Conservation (phyloP, 2,888 invertebrate genomes). For the Chloroclystis v-ata region DNA sequence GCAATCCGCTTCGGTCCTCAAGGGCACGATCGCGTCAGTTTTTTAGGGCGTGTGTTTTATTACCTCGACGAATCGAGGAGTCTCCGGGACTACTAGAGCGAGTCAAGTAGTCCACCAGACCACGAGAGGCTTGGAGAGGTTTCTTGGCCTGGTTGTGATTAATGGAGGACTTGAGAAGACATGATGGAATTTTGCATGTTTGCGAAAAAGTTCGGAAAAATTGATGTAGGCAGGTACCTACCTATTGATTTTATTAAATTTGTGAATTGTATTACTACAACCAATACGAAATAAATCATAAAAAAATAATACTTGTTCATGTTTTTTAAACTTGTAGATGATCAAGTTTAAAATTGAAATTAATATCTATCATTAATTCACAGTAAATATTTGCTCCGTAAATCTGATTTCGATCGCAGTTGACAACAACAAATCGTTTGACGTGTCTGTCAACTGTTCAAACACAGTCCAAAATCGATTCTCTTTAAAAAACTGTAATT, state of each 20-base stretch:
- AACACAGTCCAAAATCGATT: neutral
- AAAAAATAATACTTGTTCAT: no score
- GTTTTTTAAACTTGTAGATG: no score
- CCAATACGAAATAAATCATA: no score
- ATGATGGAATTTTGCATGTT: neutral
- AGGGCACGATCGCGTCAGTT: conserved; percentile 32
- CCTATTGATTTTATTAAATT: no score
- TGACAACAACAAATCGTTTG: neutral
- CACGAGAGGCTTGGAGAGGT: conserved; percentile 26
- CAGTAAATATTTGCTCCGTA: neutral
- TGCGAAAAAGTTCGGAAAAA: neutral
- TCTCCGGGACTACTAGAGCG: conserved; percentile 36
- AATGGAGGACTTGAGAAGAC: conserved; percentile 16
- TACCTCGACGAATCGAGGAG: conserved; percentile 45
- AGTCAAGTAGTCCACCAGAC: conserved; percentile 24
- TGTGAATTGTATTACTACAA: no score
- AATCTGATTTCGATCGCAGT: neutral
- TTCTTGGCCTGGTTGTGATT: conserved; percentile 32
- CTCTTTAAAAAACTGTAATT: conserved; percentile 20
- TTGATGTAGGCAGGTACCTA: no score
- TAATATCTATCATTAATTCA: no score
- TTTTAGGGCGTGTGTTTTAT: conserved; percentile 58
- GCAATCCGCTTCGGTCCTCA: conserved; percentile 30
- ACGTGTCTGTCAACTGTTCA: neutral
- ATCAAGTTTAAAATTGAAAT: no score